phyloP scores from a whole-genome alignment of 2,113 vertebrate species.

The Ahaetulla prasina region DNA sequence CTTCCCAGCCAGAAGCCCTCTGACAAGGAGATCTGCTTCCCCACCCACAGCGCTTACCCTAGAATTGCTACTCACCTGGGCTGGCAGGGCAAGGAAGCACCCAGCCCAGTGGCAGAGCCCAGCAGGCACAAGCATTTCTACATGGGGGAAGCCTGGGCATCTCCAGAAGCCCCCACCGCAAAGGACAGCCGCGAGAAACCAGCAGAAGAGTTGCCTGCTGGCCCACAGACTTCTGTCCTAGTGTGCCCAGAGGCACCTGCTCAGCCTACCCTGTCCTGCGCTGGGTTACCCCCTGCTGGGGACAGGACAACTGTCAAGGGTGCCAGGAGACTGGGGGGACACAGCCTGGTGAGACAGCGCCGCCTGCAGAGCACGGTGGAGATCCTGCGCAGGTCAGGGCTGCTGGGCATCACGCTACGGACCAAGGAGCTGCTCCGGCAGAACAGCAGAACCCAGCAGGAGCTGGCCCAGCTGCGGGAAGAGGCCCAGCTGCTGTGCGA shows the following conservation, averaged over 20 bases:
- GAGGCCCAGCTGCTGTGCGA: conserved; percentile 69
- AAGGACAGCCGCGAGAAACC: conserved; percentile 15
- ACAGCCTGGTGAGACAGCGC: neutral
- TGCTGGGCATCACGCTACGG: conserved; percentile 74
- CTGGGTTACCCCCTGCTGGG: conserved; percentile 24
- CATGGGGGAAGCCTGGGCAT: neutral
- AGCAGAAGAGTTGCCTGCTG: conserved; percentile 38
- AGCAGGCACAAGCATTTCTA: neutral
- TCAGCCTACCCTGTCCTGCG: neutral
- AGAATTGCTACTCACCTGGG: conserved; percentile 70
- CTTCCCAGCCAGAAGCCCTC: conserved; percentile 5
- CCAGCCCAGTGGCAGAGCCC: neutral
- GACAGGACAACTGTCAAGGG: neutral
- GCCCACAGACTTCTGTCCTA: neutral
- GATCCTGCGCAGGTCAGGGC: conserved; percentile 69
- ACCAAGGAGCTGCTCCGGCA: conserved; percentile 76
- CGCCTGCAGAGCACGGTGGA: conserved; percentile 70
- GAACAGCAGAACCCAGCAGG: conserved; percentile 70
- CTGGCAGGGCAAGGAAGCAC: neutral
- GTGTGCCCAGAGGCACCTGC: conserved; percentile 35
- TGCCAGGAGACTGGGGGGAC: neutral
- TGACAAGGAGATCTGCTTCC: conserved; percentile 37
- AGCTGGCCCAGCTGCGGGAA: conserved; percentile 68
- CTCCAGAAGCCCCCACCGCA: rapidly evolving
- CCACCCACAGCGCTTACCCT: conserved; percentile 68